Evolutionary conservation across 2,888 invertebrate genomes (phyloP).

Genomic region (Andrena bicolor): DNA sequence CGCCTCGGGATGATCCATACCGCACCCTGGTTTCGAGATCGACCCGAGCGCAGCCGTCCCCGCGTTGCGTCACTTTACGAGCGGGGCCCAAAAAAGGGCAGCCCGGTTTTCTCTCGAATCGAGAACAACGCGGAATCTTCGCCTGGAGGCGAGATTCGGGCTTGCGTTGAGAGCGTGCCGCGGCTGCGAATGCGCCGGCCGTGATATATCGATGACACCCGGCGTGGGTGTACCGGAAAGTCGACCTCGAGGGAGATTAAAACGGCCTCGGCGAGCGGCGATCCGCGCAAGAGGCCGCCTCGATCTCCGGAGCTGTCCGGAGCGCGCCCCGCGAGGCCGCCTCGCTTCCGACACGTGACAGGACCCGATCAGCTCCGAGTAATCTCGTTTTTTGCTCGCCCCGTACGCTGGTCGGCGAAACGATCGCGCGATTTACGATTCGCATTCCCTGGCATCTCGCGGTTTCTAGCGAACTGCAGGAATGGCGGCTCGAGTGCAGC

Average conservation of each 20-base stretch:
- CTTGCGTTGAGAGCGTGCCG: conserved; percentile 31
- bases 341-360: conserved; percentile 58
- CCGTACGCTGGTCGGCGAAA: background rate
- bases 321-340: conserved; percentile 31
- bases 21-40: conserved; percentile 34
- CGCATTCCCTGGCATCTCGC: background rate
- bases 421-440: conserved; percentile 33
- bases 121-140: conserved; percentile 73
- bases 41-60: background rate
- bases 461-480: background rate
- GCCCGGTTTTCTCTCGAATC: conserved; percentile 70
- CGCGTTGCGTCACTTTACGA: conserved; percentile 46
- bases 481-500: background rate
- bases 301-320: conserved; percentile 52
- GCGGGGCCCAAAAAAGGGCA: conserved; percentile 69
- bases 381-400: conserved; percentile 36
- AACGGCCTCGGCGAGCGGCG: conserved; percentile 58
- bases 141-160: conserved; percentile 67
- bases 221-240: conserved; percentile 73
- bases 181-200: conserved; percentile 35
- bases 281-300: conserved; percentile 31
- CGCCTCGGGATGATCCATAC: conserved; percentile 25
- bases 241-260: conserved; percentile 70
- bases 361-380: conserved; percentile 56
- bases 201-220: conserved; percentile 75